phyloP scores from a whole-genome alignment of 2,797 vertebrate species.

The Ptychobarbus kaznakovi region DNA sequence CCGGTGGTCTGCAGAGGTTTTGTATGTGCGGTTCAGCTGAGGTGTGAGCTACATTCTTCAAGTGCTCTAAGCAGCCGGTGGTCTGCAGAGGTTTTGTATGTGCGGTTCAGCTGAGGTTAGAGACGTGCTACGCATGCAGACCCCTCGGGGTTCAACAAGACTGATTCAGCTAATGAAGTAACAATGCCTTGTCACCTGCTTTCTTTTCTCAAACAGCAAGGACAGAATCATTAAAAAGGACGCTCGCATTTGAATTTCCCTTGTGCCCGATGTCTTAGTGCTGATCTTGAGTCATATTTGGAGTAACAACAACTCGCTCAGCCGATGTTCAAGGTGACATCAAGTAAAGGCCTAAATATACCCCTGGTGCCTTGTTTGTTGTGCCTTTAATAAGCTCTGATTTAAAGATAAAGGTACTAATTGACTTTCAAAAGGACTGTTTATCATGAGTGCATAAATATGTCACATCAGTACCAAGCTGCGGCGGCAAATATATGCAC shows the following conservation, averaged over 20 bases:
- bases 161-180: constrained; percentile 53
- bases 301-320: constrained; percentile 46
- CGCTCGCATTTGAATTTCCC: constrained; percentile 27
- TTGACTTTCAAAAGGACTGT: constrained; percentile 25
- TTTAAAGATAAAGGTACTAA: constrained; percentile 29
- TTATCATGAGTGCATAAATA: constrained; percentile 17
- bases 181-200: constrained; percentile 48
- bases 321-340: constrained; percentile 45
- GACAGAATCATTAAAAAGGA: constrained; percentile 36
- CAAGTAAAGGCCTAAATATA: constrained; percentile 19
- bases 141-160: constrained; percentile 28
- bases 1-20: constrained; percentile 49
- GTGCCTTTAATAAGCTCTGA: constrained; percentile 24
- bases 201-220: constrained; percentile 40
- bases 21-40: constrained; percentile 40
- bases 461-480: neutral
- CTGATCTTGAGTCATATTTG: constrained; percentile 58
- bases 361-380: constrained; percentile 27
- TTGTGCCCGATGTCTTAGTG: constrained; percentile 48
- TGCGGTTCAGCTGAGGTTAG: constrained; percentile 41
- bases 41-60: constrained; percentile 1
- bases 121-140: neutral
- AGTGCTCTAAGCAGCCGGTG: constrained; percentile 38
- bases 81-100: constrained; percentile 49
- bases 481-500: neutral